Evolutionary conservation across 92 coral and sea anemone species (phyloP).

Genomic region (Blastomussa wellsi): DNA sequence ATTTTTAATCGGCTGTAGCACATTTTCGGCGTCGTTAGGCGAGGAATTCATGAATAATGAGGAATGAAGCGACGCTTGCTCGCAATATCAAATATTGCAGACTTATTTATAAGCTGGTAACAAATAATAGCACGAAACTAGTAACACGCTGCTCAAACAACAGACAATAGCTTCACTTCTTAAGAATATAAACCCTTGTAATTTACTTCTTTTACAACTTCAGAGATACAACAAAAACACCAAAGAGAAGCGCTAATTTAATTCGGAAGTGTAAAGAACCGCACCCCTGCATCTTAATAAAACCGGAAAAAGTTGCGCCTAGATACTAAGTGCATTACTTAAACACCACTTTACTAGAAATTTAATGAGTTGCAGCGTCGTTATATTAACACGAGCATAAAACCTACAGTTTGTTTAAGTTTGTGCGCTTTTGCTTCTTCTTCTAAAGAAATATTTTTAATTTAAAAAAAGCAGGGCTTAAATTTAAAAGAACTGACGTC

Average conservation of each 20-base stretch:
- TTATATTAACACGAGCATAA: slow-evolving; percentile 19
- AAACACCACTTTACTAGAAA: background rate
- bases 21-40: slow-evolving; percentile 24
- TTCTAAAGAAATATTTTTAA: background rate
- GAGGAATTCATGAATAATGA: slow-evolving; percentile 10
- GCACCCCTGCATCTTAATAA: background rate
- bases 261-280: background rate
- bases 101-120: slow-evolving; percentile 10
- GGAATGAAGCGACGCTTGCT: background rate
- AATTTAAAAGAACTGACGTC: background rate
- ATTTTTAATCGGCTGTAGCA: background rate
- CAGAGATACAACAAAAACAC: background rate
- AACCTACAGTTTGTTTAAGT: slow-evolving; percentile 12
- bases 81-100: slow-evolving; percentile 1
- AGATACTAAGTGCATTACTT: slow-evolving; percentile 6
- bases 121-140: slow-evolving; percentile 6
- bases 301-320: background rate
- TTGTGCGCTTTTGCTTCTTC: background rate
- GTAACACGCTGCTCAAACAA: background rate
- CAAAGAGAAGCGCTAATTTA: background rate
- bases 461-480: background rate
- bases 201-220: background rate
- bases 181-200: background rate
- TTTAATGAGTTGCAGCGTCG: background rate
- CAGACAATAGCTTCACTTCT: background rate